Percentiles rank a stretch among this genome's conserved stretches.
Evolutionary conservation across 2,113 vertebrate species (phyloP).

Genomic region (Megaceryle maxima): DNA sequence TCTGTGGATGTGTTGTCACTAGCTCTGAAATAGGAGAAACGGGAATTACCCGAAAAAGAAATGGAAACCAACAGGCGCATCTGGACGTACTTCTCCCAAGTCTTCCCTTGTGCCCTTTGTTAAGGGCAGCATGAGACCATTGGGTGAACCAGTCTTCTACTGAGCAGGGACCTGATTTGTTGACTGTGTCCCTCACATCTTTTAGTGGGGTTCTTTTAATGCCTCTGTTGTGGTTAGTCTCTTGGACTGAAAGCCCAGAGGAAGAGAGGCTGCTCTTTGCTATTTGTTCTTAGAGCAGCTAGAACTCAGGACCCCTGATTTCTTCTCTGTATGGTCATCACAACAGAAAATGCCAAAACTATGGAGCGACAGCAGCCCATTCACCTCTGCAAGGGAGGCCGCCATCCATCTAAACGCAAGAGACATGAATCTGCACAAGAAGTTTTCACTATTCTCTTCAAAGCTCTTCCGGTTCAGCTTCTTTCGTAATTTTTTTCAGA

Average conservation of each 20-base stretch:
- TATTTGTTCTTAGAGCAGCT: not conserved
- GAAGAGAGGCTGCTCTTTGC: not conserved
- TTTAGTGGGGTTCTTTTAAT: not conserved
- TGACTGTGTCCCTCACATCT: not conserved
- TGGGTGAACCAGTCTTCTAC: not conserved
- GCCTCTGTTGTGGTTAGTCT: not conserved
- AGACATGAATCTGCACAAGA: not conserved
- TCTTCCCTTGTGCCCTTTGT: not conserved
- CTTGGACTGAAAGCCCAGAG: not conserved
- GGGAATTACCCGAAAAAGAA: not conserved
- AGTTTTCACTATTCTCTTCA: not conserved
- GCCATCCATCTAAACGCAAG: not conserved
- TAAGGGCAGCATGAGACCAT: not conserved
- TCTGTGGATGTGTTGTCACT: not conserved
- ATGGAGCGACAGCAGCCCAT: not conserved
- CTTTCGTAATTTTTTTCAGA: not conserved
- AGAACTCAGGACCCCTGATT: not conserved
- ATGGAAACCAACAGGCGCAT: not conserved
- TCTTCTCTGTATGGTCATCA: not conserved
- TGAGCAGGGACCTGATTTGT: not conserved
- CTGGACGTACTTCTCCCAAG: not conserved
- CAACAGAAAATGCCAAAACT: not conserved
- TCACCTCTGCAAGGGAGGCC: not conserved
- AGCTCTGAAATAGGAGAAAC: not conserved
- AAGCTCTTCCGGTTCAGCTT: not conserved